Percentiles rank a stretch among this genome's conserved stretches.
phyloP scores from a whole-genome alignment of 1,140 invertebrate genomes.

The Episyrphus balteatus region DNA sequence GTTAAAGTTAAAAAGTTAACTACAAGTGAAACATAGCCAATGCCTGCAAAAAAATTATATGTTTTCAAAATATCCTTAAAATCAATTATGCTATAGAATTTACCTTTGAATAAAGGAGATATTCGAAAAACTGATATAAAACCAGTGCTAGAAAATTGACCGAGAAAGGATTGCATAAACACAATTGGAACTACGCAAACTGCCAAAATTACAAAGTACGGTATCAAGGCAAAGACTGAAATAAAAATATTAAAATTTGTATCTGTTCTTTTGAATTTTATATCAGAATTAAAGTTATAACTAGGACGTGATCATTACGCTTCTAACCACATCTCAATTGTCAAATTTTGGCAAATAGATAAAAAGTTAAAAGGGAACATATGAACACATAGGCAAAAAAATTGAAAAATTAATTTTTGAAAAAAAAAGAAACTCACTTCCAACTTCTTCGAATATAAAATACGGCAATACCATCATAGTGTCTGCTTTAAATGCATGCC shows the following conservation, averaged over 20 bases:
- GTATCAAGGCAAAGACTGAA: constrained; percentile 1
- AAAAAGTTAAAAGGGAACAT: too few species aligned
- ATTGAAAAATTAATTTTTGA: too few species aligned
- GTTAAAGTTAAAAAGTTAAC: background rate
- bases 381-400: too few species aligned
- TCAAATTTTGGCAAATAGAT: too few species aligned
- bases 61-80: background rate
- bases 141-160: background rate
- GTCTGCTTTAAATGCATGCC: background rate
- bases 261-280: too few species aligned
- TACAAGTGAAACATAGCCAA: background rate
- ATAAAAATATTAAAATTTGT: too few species aligned
- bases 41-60: background rate
- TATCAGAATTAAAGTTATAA: too few species aligned
- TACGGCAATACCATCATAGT: background rate
- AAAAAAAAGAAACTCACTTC: too few species aligned
- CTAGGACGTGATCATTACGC: too few species aligned
- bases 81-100: background rate
- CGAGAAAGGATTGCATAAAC: background rate
- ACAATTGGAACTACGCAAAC: background rate
- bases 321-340: too few species aligned
- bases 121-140: constrained; percentile 1
- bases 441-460: too few species aligned
- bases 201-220: background rate
- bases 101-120: background rate